A percentile compares a stretch with the other conserved stretches of the same genome.
phyloP scores from a whole-genome alignment of 2,797 vertebrate genomes.

The Prionace glauca region DNA sequence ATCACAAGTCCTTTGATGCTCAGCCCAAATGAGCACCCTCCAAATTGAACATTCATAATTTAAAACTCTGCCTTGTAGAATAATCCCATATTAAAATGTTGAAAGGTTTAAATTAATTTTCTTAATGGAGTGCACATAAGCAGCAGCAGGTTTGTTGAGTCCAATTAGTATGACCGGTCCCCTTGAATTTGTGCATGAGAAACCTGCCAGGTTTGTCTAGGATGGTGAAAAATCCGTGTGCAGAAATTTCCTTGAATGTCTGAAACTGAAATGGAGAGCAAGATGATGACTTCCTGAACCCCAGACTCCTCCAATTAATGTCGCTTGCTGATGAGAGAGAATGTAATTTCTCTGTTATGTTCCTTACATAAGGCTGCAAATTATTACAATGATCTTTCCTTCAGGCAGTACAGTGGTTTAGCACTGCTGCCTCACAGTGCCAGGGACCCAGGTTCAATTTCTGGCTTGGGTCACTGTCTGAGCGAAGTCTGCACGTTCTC shows the following conservation, averaged over 20 bases:
- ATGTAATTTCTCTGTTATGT: not conserved
- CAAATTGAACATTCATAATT: not conserved
- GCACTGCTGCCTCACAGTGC: too few species aligned
- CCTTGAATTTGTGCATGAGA: not conserved
- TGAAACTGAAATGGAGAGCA: not conserved
- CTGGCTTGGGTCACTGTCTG: too few species aligned
- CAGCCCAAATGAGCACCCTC: not conserved
- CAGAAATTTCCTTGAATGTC: not conserved
- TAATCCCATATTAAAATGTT: slow-evolving; percentile 2
- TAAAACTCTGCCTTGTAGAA: not conserved
- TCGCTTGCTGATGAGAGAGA: not conserved
- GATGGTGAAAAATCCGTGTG: not conserved
- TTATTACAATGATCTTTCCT: too few species aligned
- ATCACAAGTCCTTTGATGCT: not conserved
- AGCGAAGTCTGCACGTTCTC: too few species aligned
- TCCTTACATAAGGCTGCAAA: not conserved
- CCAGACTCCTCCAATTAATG: not conserved
- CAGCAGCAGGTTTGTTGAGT: not conserved
- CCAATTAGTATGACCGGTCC: not conserved
- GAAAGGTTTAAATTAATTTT: slow-evolving; percentile 6
- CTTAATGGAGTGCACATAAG: not conserved
- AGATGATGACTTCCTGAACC: not conserved
- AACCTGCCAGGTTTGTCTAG: slow-evolving; percentile 12
- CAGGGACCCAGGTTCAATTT: too few species aligned
- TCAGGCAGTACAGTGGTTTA: too few species aligned